Percentiles rank a stretch among this genome's conserved stretches.
phyloP scores from a whole-genome alignment of 1,140 invertebrate species.

The Sesamia nonagrioides region DNA sequence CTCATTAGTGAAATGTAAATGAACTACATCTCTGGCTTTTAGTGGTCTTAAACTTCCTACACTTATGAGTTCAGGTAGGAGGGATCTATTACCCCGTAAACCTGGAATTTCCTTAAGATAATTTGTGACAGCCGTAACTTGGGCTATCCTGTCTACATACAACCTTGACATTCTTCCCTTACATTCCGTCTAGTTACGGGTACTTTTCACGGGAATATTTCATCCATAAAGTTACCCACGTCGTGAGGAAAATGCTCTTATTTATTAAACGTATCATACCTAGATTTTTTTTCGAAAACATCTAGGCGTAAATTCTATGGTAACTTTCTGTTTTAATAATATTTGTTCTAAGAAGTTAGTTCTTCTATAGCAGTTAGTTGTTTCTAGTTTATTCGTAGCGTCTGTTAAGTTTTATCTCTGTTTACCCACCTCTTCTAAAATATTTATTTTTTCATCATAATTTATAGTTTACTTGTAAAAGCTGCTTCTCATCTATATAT shows the following conservation, averaged over 20 bases:
- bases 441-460: background rate
- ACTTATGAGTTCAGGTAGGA: slow-evolving; percentile 10
- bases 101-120: slow-evolving; percentile 33
- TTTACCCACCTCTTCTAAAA: background rate
- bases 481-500: background rate
- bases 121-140: slow-evolving; percentile 30
- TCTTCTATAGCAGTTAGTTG: background rate
- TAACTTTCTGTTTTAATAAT: background rate
- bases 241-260: background rate
- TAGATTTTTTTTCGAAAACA: slow-evolving; percentile 26
- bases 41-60: background rate
- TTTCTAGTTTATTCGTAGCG: background rate
- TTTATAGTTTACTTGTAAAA: background rate
- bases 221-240: slow-evolving; percentile 9
- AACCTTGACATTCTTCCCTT: slow-evolving; percentile 37
- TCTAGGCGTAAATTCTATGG: too few species aligned
- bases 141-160: background rate
- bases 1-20: slow-evolving; percentile 1
- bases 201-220: slow-evolving; percentile 5
- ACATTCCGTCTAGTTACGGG: slow-evolving; percentile 35
- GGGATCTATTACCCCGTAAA: slow-evolving; percentile 31
- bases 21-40: background rate
- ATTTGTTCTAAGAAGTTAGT: background rate
- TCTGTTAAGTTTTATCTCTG: background rate
- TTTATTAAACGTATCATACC: slow-evolving; percentile 1